Conservation (phyloP, 2,797 vertebrate genomes). For the Euthynnus affinis region DNA sequence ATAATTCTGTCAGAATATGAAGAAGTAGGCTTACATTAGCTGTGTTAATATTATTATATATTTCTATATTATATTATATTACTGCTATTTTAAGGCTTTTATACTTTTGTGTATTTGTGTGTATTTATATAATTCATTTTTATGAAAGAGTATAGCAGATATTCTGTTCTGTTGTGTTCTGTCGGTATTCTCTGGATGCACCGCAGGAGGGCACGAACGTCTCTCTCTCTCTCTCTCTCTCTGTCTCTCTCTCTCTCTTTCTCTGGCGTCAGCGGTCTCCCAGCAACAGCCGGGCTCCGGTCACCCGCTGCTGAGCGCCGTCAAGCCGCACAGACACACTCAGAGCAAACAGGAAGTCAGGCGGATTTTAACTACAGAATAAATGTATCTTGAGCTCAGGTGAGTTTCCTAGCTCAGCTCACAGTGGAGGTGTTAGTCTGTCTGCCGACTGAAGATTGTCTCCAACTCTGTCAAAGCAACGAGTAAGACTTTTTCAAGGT, state of each 20-base stretch:
- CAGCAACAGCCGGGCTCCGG: constrained; percentile 78
- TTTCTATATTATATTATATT: background rate
- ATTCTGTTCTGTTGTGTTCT: background rate
- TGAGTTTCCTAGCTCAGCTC: background rate
- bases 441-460: background rate
- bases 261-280: constrained; percentile 85
- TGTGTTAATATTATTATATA: too few relatives aligned
- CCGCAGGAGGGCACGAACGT: constrained; percentile 76
- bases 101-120: too few relatives aligned
- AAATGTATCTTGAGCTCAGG: constrained; percentile 23
- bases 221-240: constrained; percentile 28
- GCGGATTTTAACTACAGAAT: constrained; percentile 23
- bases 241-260: constrained; percentile 50
- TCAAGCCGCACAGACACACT: constrained; percentile 40
- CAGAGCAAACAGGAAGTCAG: constrained; percentile 22
- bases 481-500: too few relatives aligned
- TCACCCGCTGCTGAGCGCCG: constrained; percentile 23
- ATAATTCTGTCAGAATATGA: background rate
- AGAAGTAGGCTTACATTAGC: background rate
- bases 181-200: constrained; percentile 20
- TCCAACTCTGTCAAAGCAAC: background rate
- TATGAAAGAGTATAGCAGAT: background rate
- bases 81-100: background rate
- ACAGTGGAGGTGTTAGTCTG: background rate
- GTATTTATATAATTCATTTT: too few relatives aligned